Evolutionary conservation across 2,113 vertebrate species (phyloP).

Genomic region (Tetraodon nigroviridis): DNA sequence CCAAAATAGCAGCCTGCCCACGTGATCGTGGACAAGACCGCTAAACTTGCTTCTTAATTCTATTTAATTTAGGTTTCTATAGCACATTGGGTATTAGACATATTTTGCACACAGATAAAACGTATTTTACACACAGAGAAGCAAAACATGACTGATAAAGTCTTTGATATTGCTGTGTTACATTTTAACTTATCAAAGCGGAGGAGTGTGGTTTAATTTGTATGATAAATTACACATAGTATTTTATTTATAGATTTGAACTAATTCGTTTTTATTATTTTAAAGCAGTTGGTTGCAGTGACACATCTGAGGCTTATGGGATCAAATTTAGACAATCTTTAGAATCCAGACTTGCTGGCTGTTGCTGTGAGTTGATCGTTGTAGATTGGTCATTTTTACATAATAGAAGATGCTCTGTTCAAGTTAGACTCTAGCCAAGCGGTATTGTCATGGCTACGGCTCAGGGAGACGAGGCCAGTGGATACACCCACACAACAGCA

Average conservation of each 20-base stretch:
- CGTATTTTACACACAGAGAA: too few species aligned
- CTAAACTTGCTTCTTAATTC: too few species aligned
- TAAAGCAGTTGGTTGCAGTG: neutral
- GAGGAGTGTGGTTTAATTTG: too few species aligned
- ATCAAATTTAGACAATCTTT: neutral
- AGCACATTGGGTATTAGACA: too few species aligned
- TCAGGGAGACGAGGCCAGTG: slow-evolving; percentile 30
- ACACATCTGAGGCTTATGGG: too few species aligned
- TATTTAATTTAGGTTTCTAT: neutral
- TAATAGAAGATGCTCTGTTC: slow-evolving; percentile 57
- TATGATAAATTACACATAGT: neutral
- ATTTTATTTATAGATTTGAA: neutral
- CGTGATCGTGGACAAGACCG: too few species aligned
- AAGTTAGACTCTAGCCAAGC: slow-evolving; percentile 47
- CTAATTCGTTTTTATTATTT: neutral
- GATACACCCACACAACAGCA: too few species aligned
- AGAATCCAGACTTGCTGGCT: neutral
- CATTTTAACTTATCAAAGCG: too few species aligned
- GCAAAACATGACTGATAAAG: too few species aligned
- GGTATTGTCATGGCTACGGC: slow-evolving; percentile 63
- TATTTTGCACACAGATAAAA: too few species aligned
- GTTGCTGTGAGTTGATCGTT: slow-evolving; percentile 62
- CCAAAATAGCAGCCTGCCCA: neutral
- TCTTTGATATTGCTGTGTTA: too few species aligned
- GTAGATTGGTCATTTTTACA: neutral